Conservation (phyloP, 2,113 vertebrate species). For the Catagonus wagneri region DNA sequence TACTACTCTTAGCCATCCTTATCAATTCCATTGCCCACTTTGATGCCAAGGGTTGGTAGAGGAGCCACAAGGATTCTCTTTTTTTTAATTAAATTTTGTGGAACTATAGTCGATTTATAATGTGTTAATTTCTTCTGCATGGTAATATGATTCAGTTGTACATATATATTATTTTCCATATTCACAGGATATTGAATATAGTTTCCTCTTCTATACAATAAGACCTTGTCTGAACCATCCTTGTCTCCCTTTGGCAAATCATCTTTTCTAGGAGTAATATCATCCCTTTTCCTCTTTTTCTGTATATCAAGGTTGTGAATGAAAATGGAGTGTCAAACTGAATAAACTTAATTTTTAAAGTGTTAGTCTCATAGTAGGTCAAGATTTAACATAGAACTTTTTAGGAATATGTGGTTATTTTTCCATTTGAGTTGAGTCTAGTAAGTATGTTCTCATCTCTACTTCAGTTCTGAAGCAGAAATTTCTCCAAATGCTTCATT, state of each 20-base stretch:
- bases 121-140: too few species aligned
- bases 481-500: slow-evolving; percentile 63
- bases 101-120: too few species aligned
- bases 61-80: neutral
- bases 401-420: neutral
- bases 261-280: neutral
- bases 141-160: too few species aligned
- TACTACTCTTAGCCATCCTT: neutral
- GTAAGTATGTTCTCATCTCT: slow-evolving; percentile 4
- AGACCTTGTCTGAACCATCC: neutral
- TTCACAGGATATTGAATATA: too few species aligned
- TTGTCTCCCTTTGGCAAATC: slow-evolving; percentile 6
- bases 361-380: slow-evolving; percentile 17
- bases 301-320: slow-evolving; percentile 7
- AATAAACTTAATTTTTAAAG: neutral
- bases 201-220: too few species aligned
- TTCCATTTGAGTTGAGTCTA: neutral
- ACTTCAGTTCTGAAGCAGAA: slow-evolving; percentile 50
- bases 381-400: slow-evolving; percentile 35
- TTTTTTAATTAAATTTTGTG: too few species aligned
- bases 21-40: neutral
- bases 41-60: neutral
- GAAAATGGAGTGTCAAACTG: slow-evolving; percentile 27
- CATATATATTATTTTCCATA: too few species aligned
- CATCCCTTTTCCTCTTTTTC: neutral